phyloP scores from a whole-genome alignment of 2,888 invertebrate genomes.

The Mythimna impura region DNA sequence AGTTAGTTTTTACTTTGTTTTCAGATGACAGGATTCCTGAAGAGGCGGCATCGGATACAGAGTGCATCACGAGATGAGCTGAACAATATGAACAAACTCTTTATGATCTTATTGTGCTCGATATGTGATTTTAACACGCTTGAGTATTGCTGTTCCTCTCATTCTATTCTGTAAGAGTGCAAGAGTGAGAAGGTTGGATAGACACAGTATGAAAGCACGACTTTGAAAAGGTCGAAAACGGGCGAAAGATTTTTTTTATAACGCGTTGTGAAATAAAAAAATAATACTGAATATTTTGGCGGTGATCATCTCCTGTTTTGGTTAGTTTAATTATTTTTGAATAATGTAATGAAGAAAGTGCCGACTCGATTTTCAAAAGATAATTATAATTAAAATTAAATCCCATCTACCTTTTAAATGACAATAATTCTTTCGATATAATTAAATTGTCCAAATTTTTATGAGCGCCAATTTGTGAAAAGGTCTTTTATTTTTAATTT shows the following conservation, averaged over 20 bases:
- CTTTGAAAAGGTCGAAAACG: conserved; percentile 72
- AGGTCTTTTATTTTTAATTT: conserved; percentile 9
- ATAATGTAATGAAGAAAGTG: background rate
- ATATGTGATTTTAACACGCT: conserved; percentile 79
- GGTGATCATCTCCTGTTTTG: conserved; percentile 75
- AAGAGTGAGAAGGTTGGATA: conserved; percentile 67
- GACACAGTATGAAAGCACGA: conserved; percentile 68
- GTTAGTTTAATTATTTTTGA: conserved; percentile 23
- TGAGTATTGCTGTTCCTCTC: conserved; percentile 72
- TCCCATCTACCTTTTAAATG: conserved; percentile 41
- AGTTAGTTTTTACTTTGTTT: conserved; percentile 67
- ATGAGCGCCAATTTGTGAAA: conserved; percentile 11
- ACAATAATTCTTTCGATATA: conserved; percentile 57
- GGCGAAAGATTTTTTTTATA: conserved; percentile 86
- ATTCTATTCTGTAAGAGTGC: conserved; percentile 72
- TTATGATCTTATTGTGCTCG: conserved; percentile 77
- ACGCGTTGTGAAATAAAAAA: conserved; percentile 86
- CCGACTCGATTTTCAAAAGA: background rate
- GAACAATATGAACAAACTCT: conserved; percentile 73
- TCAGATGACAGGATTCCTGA: conserved; percentile 89
- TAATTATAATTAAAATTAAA: conserved; percentile 11
- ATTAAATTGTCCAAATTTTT: conserved; percentile 6
- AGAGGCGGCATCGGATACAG: conserved; percentile 82
- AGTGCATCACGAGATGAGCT: conserved; percentile 85
- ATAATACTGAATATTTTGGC: conserved; percentile 77